A percentile compares a stretch with the other conserved stretches of the same genome.
Evolutionary conservation across 2,888 invertebrate genomes (phyloP).

Genomic region (Spodoptera picta): DNA sequence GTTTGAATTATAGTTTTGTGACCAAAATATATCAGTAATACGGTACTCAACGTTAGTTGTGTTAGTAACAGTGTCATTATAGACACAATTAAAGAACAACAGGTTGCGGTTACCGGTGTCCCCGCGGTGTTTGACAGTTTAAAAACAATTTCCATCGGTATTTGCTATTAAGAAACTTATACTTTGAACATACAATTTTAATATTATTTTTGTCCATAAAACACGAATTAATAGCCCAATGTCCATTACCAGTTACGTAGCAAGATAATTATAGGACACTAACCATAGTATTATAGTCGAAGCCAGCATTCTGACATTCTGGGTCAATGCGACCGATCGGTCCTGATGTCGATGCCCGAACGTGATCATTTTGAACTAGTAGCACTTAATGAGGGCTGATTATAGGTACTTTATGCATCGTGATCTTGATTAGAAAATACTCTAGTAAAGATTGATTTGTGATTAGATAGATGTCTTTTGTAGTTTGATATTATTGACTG

Average conservation of each 20-base stretch:
- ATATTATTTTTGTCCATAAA: conserved; percentile 18
- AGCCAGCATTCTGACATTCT: conserved; percentile 60
- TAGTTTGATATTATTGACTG: too few relatives aligned
- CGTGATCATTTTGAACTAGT: conserved; percentile 37
- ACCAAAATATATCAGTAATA: too few relatives aligned
- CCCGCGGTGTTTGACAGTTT: too few relatives aligned
- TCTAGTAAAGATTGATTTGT: background rate
- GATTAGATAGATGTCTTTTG: background rate
- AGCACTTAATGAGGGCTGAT: conserved; percentile 29
- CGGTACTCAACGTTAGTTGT: too few relatives aligned
- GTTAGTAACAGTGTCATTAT: too few relatives aligned
- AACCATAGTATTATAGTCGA: conserved; percentile 50
- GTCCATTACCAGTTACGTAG: conserved; percentile 39
- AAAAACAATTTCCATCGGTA: too few relatives aligned
- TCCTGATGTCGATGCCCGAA: conserved; percentile 28
- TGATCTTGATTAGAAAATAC: conserved; percentile 42
- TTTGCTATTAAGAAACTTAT: too few relatives aligned
- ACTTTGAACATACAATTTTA: background rate
- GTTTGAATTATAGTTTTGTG: too few relatives aligned
- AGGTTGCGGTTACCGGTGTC: too few relatives aligned
- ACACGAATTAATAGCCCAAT: conserved; percentile 12
- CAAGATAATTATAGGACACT: conserved; percentile 42
- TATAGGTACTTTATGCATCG: conserved; percentile 18
- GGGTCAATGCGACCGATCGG: conserved; percentile 57
- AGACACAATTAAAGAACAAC: too few relatives aligned